Percentiles rank a stretch among this genome's conserved stretches.
Conservation (phyloP, 2,113 vertebrate genomes). For the Sapajus apella region DNA sequence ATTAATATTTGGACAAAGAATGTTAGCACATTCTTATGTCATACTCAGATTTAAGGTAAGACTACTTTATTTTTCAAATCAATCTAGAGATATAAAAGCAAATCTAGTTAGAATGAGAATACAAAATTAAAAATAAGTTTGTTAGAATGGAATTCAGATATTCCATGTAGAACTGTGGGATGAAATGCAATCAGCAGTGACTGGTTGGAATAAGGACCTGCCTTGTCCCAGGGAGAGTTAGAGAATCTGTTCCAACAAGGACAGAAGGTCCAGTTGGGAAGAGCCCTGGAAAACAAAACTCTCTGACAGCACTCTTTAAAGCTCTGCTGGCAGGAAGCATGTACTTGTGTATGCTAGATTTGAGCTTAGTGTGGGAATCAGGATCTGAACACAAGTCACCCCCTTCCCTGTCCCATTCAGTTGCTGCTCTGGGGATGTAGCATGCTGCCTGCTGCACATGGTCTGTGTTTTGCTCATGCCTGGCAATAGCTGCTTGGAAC, state of each 20-base stretch:
- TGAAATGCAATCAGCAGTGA: background rate
- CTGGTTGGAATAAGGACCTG: background rate
- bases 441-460: constrained; percentile 46
- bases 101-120: background rate
- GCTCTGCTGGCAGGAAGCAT: too few relatives aligned
- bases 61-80: constrained; percentile 27
- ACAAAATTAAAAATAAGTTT: background rate
- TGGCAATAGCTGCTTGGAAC: constrained; percentile 61
- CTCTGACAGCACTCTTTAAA: background rate
- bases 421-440: background rate
- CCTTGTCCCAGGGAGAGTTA: background rate
- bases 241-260: background rate
- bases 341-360: background rate
- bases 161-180: background rate
- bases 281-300: background rate
- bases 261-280: background rate
- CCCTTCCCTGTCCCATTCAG: background rate
- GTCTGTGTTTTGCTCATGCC: constrained; percentile 54
- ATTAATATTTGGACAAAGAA: constrained; percentile 47
- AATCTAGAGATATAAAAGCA: background rate
- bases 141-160: background rate
- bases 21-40: background rate
- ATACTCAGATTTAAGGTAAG: constrained; percentile 37
- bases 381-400: background rate
- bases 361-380: background rate